phyloP scores from a whole-genome alignment of 2,888 invertebrate species.

The Stramonita haemastoma region DNA sequence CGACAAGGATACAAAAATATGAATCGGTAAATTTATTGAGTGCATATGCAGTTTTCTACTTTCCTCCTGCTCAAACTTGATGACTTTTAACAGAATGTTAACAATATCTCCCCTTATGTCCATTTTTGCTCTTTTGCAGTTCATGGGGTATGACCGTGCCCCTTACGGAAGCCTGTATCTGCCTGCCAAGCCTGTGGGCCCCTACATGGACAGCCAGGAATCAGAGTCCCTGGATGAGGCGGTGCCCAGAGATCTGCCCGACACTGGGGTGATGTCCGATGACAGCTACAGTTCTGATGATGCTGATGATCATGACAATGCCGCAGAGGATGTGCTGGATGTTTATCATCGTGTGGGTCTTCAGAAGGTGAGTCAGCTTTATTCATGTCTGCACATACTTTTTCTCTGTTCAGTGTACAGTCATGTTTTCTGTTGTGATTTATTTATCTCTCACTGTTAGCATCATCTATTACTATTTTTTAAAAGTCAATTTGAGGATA shows the following conservation, averaged over 20 bases:
- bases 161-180: slow-evolving; percentile 25
- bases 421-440: too few relatives aligned
- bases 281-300: slow-evolving; percentile 32
- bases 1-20: too few relatives aligned
- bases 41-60: too few relatives aligned
- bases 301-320: slow-evolving; percentile 5
- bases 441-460: too few relatives aligned
- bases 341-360: slow-evolving; percentile 15
- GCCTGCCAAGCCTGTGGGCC: slow-evolving; percentile 23
- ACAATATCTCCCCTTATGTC: too few relatives aligned
- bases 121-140: background rate
- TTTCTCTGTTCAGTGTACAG: too few relatives aligned
- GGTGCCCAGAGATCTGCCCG: background rate
- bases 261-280: background rate
- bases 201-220: background rate
- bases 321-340: background rate
- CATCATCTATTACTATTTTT: too few relatives aligned
- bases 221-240: background rate
- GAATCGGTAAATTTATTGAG: too few relatives aligned
- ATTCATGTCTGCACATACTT: too few relatives aligned
- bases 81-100: too few relatives aligned
- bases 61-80: too few relatives aligned
- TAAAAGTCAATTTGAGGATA: too few relatives aligned
- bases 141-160: slow-evolving; percentile 29
- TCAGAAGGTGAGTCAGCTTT: slow-evolving; percentile 3